A percentile compares a stretch with the other conserved stretches of the same genome.
These are phyloP conservation scores for Mormyrus hasselquistii DNA, from an alignment of 2,797 vertebrate species.

Conservation along the genomic window DNA sequence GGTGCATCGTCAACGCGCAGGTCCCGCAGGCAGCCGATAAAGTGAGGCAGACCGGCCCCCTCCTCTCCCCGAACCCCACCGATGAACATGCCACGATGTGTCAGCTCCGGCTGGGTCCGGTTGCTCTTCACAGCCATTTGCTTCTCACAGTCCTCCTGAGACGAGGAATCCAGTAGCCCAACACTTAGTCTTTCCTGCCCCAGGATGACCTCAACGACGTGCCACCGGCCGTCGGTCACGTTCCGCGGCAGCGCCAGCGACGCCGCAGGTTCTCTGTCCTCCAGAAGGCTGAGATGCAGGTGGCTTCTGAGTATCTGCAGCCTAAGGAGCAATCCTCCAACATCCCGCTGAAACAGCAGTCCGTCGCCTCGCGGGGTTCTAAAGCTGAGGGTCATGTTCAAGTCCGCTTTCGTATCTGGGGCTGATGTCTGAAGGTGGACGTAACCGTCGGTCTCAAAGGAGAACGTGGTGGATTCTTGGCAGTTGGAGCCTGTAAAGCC, in stretches of 20 bases:
- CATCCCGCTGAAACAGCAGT: slow-evolving; percentile 62
- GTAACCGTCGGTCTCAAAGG: slow-evolving; percentile 71
- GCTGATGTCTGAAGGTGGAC: slow-evolving; percentile 57
- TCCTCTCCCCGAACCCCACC: slow-evolving; percentile 53
- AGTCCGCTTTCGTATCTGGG: slow-evolving; percentile 41
- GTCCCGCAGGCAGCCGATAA: slow-evolving; percentile 85
- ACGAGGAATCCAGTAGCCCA: slow-evolving; percentile 59
- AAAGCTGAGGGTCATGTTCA: slow-evolving; percentile 72
- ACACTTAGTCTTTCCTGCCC: slow-evolving; percentile 55
- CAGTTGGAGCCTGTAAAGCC: slow-evolving; percentile 72
- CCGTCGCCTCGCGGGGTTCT: slow-evolving; percentile 62
- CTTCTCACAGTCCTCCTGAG: slow-evolving; percentile 57
- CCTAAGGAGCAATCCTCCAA: slow-evolving; percentile 55
- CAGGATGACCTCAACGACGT: slow-evolving; percentile 70
- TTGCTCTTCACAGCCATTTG: slow-evolving; percentile 34
- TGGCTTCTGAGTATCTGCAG: slow-evolving; percentile 66
- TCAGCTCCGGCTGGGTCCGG: slow-evolving; percentile 30
- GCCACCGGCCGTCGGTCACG: slow-evolving; percentile 74
- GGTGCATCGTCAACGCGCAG: slow-evolving; percentile 64
- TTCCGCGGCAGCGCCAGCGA: slow-evolving; percentile 54
- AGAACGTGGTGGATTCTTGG: slow-evolving; percentile 69
- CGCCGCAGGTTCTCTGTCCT: slow-evolving; percentile 41
- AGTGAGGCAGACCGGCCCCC: slow-evolving; percentile 43
- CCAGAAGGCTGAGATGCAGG: slow-evolving; percentile 59
- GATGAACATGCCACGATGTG: slow-evolving; percentile 57